Base-by-base conservation (phyloP, 1,140 invertebrate species). In the Tenebrio molitor region DNA sequence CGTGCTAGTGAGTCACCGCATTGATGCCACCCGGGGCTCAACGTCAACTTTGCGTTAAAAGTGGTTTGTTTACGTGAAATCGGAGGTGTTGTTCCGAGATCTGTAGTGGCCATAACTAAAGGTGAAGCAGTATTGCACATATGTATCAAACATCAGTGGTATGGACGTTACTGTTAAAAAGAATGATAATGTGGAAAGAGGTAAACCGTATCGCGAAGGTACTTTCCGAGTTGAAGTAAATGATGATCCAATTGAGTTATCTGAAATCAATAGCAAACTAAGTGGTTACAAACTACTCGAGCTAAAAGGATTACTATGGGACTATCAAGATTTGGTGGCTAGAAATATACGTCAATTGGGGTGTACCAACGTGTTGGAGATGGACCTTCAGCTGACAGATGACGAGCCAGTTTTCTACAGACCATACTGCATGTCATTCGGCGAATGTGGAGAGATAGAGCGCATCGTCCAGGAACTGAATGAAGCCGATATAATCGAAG, bases 391-490 rank as follows among this genome's bases (percentile, higher is more conserved):
- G n/a, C n/a, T n/a, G n/a, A n/a, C n/a, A n/a, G n/a, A n/a, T n/a
- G n/a, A n/a, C n/a, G n/a, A n/a, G n/a, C n/a, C n/a, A n/a, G n/a
- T n/a, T n/a, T n/a, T n/a, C n/a, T n/a, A n/a, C n/a, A n/a, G n/a
- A n/a, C n/a, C n/a, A n/a, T n/a, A n/a, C n/a, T n/a, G n/a, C n/a
- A n/a, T n/a, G n/a, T n/a, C n/a, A n/a, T n/a, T n/a, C n/a, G n/a
- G n/a, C n/a, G n/a, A n/a, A n/a, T n/a, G 53, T 4, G 34, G 2
- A 2, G 15, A 12, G 14, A 17, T 36, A 3, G 1, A 15, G 39
- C 63, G 29, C 8, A 15, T 65, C 7, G 2, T 2, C 7, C 8
- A 5, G 3, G 15, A 81, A 33, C 25, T 7, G 15, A n/a, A n/a
- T n/a, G n/a, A n/a, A n/a, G n/a, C n/a, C n/a, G n/a, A n/a, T n/a